phyloP scores from a whole-genome alignment of 2,888 invertebrate genomes.

The Drosophila neonasuta region DNA sequence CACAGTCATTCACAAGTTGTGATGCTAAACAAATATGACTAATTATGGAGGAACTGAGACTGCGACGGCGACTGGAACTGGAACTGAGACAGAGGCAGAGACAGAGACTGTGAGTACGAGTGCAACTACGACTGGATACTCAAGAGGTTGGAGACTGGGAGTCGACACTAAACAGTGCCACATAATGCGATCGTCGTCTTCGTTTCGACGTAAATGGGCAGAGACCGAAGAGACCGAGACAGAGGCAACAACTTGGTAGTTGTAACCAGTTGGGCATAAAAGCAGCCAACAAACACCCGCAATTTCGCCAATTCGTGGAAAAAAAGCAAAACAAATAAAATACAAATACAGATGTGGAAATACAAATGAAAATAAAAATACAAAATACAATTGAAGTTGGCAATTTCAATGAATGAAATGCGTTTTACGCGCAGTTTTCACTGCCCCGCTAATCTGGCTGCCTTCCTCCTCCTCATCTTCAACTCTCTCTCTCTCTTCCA shows the following conservation, averaged over 20 bases:
- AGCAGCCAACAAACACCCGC: slow-evolving; percentile 76
- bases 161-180: slow-evolving; percentile 71
- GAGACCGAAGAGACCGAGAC: slow-evolving; percentile 21
- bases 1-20: slow-evolving; percentile 74
- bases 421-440: slow-evolving; percentile 69
- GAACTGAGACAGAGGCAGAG: background rate
- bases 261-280: slow-evolving; percentile 45
- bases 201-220: slow-evolving; percentile 74
- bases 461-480: background rate
- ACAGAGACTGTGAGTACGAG: background rate
- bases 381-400: slow-evolving; percentile 44
- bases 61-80: slow-evolving; percentile 9
- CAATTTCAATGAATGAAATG: slow-evolving; percentile 70
- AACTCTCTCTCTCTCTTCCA: background rate
- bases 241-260: slow-evolving; percentile 30
- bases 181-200: slow-evolving; percentile 76
- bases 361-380: slow-evolving; percentile 24
- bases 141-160: slow-evolving; percentile 1
- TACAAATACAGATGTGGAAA: slow-evolving; percentile 8
- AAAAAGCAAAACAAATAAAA: slow-evolving; percentile 60
- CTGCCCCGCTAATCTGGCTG: slow-evolving; percentile 37
- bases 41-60: slow-evolving; percentile 76
- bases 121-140: background rate
- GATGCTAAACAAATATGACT: slow-evolving; percentile 77
- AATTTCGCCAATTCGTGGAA: slow-evolving; percentile 82